These are phyloP conservation scores for Erpetoichthys calabaricus DNA, from an alignment of 2,797 vertebrate species.

Conservation along the genomic window DNA sequence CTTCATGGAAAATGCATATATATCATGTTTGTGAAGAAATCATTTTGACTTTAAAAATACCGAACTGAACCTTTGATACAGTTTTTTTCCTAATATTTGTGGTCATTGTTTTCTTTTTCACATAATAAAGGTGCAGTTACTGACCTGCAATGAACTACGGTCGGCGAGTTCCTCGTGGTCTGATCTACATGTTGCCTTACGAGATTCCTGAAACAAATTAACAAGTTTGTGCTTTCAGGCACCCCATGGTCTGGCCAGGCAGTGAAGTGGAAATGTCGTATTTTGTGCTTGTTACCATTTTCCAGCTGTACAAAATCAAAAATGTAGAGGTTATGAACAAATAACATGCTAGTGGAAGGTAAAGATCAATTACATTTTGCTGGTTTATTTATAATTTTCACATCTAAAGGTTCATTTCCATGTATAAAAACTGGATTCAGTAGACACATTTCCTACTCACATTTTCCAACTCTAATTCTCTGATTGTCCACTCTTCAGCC, in stretches of 20 bases:
- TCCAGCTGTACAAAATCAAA: too few relatives aligned
- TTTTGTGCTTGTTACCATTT: conserved; percentile 12
- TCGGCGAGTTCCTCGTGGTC: conserved; percentile 33
- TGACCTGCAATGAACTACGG: conserved; percentile 60
- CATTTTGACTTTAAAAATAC: too few relatives aligned
- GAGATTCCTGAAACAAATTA: conserved; percentile 53
- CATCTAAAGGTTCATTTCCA: too few relatives aligned
- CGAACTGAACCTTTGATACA: too few relatives aligned
- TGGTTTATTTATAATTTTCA: neutral
- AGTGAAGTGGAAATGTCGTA: conserved; percentile 59
- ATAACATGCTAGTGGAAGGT: too few relatives aligned
- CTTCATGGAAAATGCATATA: too few relatives aligned
- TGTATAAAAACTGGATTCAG: neutral
- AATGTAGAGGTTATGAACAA: conserved; percentile 15
- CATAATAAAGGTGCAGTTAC: too few relatives aligned
- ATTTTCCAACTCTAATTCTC: conserved; percentile 50
- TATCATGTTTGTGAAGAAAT: too few relatives aligned
- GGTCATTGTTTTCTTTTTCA: too few relatives aligned
- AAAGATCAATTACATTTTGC: too few relatives aligned
- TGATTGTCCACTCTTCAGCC: conserved; percentile 54
- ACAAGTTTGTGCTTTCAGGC: conserved; percentile 48
- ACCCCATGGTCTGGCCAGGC: conserved; percentile 58
- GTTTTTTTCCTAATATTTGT: too few relatives aligned
- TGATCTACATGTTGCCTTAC: conserved; percentile 46
- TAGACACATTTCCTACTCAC: conserved; percentile 25